Evolutionary conservation across 2,797 vertebrate species (phyloP), one percentile per base, ranked within the genome.

Genomic region (Hippoglossus hippoglossus): DNA sequence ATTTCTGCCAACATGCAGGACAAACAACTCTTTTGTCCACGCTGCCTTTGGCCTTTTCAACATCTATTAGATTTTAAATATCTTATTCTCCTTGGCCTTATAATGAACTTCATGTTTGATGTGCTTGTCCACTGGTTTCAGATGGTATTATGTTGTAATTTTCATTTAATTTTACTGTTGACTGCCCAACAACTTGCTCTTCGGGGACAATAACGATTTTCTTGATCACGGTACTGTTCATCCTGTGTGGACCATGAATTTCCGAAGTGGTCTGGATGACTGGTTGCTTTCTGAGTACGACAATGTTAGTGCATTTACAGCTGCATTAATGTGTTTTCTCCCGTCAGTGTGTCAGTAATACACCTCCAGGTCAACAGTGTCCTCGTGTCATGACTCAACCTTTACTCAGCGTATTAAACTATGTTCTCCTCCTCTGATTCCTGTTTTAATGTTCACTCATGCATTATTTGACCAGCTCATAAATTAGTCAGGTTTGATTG

Each of bases 401-500:
- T 70, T 53, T 67, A 59, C 44, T 46, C 63, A 36, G 36, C 67
- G 65, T 66, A 64, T 71, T 71, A 63, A 21, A 66, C 18, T 16
- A 70, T 11, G 13, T 36, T 51, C 28, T 44, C 31, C 31, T 49
- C 44, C 53, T 77, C 58, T 79, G 61, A 85, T 82, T 87, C 66
- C 56, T 73, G 68, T 81, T 75, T 77, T 85, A 63, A 67, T 78
- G 73, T 81, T 73, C 71, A 22, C 74, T 81, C 77, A 79, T 88
- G 63, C 84, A 83, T 85, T 63, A 84, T 77, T 66, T 54, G 6
- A 77, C 28, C 41, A 12, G 60, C 81, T 77, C 71, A 60, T 76
- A 12, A 63, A 86, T 81, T 66, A 81, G 55, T 86, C 68, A 81
- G 44, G 50, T 68, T 70, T 80, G 75, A 87, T 54, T 77, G 77